Base-by-base conservation (phyloP, 2,888 invertebrate genomes). In the Acronicta leporina region DNA sequence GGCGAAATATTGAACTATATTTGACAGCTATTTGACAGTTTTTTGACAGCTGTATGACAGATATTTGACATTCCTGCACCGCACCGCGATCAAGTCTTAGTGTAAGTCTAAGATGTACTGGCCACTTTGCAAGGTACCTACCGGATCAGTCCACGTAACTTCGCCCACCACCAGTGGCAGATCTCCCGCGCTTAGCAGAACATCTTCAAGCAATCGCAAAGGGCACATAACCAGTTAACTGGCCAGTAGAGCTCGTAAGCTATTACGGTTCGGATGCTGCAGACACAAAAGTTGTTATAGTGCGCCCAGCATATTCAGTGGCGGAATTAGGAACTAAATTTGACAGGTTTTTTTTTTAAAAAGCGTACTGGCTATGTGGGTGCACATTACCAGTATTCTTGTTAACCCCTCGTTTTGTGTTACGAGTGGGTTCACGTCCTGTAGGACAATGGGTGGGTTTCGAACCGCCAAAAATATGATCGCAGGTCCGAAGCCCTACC, bases 211-310 rank as follows among this genome's bases (percentile, higher is more conserved):
- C 51, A 42, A 35, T 13, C 27, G 27, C 47, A 27, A n/a, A 49
- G 25, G 42, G 42, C 43, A 11, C 43, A 38, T 40, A 1, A 33
- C 47, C 6, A 44, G 9, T 41, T 62, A 62, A 35, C 46, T 51
- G 5, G 62, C 62, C 10, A 59, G 60, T 5, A 61, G 60, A n/a
- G 49, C 60, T 2, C 60, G 60, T 40, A 61, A 25, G 15, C 60
- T 58, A 45, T 55, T n/a, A 50, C 35, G 49, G 20, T 55, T 38
- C 38, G 60, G 55, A 9, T 57, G 57, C 57, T 57, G 57, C 20
- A 44, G 57, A 57, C 58, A 56, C 56, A 33, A 46, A 33, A 25
- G 33, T 41, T 45, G 16, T 33, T 20, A 42, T n/a, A 43, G 40
- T 41, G 50, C 41, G 27, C 50, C 42, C 40, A 43, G 38, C 59